Evolutionary conservation across 2,888 invertebrate genomes (phyloP).

Genomic region (Neoascia interrupta): DNA sequence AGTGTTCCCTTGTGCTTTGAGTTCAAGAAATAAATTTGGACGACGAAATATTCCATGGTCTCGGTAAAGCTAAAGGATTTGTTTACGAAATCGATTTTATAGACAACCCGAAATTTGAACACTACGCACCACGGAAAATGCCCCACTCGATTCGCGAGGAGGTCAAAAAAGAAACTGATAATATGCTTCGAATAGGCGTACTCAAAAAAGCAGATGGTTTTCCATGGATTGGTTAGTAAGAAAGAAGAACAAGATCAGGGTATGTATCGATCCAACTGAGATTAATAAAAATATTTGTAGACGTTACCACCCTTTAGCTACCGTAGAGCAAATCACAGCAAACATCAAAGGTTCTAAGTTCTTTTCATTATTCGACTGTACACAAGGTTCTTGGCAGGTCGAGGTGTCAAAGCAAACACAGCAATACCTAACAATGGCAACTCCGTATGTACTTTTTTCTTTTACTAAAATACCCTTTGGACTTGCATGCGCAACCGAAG

Average conservation of each 20-base stretch:
- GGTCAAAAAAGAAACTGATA: slow-evolving; percentile 49
- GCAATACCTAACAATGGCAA: slow-evolving; percentile 58
- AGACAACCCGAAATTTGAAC: slow-evolving; percentile 54
- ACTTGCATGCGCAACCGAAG: slow-evolving; percentile 71
- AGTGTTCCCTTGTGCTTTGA: neutral
- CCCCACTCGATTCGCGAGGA: slow-evolving; percentile 47
- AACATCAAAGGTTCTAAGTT: slow-evolving; percentile 50
- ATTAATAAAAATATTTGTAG: slow-evolving; percentile 51
- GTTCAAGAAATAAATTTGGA: neutral
- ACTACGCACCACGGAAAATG: slow-evolving; percentile 52
- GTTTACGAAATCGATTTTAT: slow-evolving; percentile 9
- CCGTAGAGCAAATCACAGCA: slow-evolving; percentile 54
- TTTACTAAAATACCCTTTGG: too few relatives aligned
- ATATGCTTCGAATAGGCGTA: slow-evolving; percentile 45
- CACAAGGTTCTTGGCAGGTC: slow-evolving; percentile 70
- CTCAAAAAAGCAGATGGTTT: slow-evolving; percentile 31
- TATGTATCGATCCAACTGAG: slow-evolving; percentile 40
- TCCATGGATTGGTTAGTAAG: too few relatives aligned
- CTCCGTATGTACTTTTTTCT: too few relatives aligned
- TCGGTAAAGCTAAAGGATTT: neutral
- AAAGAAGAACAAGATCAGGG: slow-evolving; percentile 54
- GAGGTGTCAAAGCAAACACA: slow-evolving; percentile 61
- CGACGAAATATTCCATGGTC: neutral
- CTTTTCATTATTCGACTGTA: slow-evolving; percentile 58
- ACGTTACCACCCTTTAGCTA: slow-evolving; percentile 55